These are phyloP conservation scores for Neodiprion pinetum DNA, from an alignment of 1,140 invertebrate genomes.

Conservation along the genomic window DNA sequence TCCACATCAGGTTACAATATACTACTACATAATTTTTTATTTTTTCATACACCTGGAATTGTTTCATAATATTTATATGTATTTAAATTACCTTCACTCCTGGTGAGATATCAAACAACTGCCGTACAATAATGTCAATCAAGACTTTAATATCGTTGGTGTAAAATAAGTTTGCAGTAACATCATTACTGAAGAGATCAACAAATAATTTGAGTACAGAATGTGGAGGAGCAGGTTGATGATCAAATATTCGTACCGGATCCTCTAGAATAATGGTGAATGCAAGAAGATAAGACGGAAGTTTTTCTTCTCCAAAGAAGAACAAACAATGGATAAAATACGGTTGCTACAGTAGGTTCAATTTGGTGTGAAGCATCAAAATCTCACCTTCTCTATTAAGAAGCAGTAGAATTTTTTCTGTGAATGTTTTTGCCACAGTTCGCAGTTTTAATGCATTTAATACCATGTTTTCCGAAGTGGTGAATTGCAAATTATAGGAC, in stretches of 20 bases:
- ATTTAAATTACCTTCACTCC: slow-evolving; percentile 76
- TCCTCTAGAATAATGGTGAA: slow-evolving; percentile 71
- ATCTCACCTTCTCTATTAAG: slow-evolving; percentile 87
- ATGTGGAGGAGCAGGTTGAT: slow-evolving; percentile 79
- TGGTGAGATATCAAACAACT: slow-evolving; percentile 86
- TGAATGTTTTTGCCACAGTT: slow-evolving; percentile 82
- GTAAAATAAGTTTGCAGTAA: slow-evolving; percentile 86
- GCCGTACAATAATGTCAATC: slow-evolving; percentile 88
- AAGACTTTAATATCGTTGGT: slow-evolving; percentile 93
- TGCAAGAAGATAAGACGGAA: slow-evolving; percentile 13
- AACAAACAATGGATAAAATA: neutral
- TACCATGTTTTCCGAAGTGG: slow-evolving; percentile 74
- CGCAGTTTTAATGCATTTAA: slow-evolving; percentile 75
- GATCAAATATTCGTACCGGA: slow-evolving; percentile 84
- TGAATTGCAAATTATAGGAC: slow-evolving; percentile 89
- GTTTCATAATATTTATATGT: slow-evolving; percentile 14
- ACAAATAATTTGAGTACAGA: slow-evolving; percentile 88
- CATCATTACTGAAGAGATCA: slow-evolving; percentile 79
- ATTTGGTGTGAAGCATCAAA: slow-evolving; percentile 11
- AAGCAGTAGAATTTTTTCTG: slow-evolving; percentile 85
- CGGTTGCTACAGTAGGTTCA: neutral
- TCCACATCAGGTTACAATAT: neutral
- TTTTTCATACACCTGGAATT: slow-evolving; percentile 11
- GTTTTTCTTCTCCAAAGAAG: neutral
- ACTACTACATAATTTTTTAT: slow-evolving; percentile 13